Evolutionary conservation across 2,113 vertebrate species (phyloP).

Genomic region (Gila orcuttii): DNA sequence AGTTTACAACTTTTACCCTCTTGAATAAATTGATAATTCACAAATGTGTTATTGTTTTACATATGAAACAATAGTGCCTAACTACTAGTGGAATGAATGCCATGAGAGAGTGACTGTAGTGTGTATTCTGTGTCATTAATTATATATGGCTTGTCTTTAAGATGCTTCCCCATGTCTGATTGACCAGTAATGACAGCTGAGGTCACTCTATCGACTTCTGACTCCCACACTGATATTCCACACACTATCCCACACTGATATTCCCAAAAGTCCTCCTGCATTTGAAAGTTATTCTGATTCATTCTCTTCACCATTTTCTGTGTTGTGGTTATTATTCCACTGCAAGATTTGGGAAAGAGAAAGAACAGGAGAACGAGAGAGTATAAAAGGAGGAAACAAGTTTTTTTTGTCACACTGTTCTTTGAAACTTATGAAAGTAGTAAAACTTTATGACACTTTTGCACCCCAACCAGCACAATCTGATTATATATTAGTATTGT

Average conservation of each 20-base stretch:
- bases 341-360: constrained; percentile 26
- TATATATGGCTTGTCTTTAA: constrained; percentile 58
- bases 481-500: not conserved
- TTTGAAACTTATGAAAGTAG: not conserved
- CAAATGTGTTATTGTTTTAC: not conserved
- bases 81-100: not conserved
- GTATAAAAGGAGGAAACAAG: not conserved
- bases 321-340: constrained; percentile 47
- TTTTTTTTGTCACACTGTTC: not conserved
- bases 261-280: constrained; percentile 61
- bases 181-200: constrained; percentile 67
- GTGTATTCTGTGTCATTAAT: constrained; percentile 67
- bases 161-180: constrained; percentile 51
- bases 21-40: not conserved
- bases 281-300: constrained; percentile 54
- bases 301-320: constrained; percentile 51
- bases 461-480: not conserved
- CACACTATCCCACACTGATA: constrained; percentile 66
- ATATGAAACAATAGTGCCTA: not conserved
- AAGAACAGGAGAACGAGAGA: not conserved
- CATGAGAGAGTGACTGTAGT: constrained; percentile 60
- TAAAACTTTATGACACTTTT: not conserved
- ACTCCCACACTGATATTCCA: constrained; percentile 61
- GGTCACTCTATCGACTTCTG: constrained; percentile 63
- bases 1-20: not conserved